These are phyloP conservation scores for Alloplasta piceator DNA, from an alignment of 2,888 invertebrate species.

Conservation along the genomic window DNA sequence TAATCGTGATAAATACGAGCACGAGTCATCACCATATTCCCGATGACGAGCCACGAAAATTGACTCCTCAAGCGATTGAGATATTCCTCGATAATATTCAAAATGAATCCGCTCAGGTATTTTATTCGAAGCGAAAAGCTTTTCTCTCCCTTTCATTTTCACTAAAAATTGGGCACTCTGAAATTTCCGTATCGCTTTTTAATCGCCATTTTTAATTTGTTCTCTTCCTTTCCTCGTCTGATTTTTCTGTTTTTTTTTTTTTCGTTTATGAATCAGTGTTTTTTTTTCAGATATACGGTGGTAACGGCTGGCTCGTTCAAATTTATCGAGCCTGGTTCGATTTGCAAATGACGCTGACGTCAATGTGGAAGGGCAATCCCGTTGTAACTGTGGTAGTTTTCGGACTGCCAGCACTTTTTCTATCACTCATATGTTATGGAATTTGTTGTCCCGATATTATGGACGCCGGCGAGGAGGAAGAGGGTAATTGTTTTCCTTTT, in stretches of 20 bases:
- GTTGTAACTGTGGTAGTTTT: slow-evolving; percentile 96
- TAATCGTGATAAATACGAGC: slow-evolving; percentile 95
- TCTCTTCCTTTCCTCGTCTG: too few relatives aligned
- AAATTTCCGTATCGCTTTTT: too few relatives aligned
- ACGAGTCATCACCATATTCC: slow-evolving; percentile 97
- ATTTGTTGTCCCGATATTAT: slow-evolving; percentile 98
- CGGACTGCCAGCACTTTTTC: slow-evolving; percentile 96
- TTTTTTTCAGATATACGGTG: slow-evolving; percentile 90
- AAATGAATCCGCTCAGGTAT: slow-evolving; percentile 91
- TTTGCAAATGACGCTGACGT: slow-evolving; percentile 89
- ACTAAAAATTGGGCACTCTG: background rate
- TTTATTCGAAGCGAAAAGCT: too few relatives aligned
- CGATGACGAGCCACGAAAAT: slow-evolving; percentile 91
- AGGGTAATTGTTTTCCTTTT: slow-evolving; percentile 75
- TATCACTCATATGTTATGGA: slow-evolving; percentile 97
- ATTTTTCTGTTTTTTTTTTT: too few relatives aligned
- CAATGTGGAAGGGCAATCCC: slow-evolving; percentile 97
- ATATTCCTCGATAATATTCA: slow-evolving; percentile 91
- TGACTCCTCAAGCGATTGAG: slow-evolving; percentile 91
- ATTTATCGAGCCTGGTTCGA: slow-evolving; percentile 93
- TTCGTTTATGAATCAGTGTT: too few relatives aligned
- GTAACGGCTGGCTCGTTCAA: slow-evolving; percentile 90
- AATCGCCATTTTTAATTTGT: too few relatives aligned
- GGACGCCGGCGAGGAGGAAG: slow-evolving; percentile 94
- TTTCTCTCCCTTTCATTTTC: slow-evolving; percentile 66